phyloP scores from a whole-genome alignment of 2,113 vertebrate genomes.

The Danio rerio region DNA sequence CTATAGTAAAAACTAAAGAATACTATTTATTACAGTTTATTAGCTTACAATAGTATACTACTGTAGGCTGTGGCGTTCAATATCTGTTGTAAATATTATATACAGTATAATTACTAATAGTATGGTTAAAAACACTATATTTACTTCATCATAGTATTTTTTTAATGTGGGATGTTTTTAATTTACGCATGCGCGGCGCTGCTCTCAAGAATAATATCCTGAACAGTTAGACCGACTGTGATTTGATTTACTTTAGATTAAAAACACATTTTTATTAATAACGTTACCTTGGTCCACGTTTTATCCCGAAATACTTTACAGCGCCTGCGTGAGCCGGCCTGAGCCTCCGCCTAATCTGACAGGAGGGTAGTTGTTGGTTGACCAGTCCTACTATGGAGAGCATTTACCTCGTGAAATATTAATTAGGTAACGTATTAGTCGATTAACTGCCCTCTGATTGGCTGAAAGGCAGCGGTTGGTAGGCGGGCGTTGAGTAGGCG shows the following conservation, averaged over 20 bases:
- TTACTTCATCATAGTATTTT: too few relatives aligned
- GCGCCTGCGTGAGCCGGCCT: neutral
- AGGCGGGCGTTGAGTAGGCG: neutral
- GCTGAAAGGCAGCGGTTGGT: neutral
- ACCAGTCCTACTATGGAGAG: neutral
- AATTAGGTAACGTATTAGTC: neutral
- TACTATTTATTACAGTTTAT: too few relatives aligned
- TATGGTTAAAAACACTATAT: too few relatives aligned
- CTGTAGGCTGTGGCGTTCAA: too few relatives aligned
- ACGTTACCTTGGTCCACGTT: neutral
- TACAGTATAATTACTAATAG: too few relatives aligned
- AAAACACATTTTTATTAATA: neutral
- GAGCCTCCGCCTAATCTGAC: slow-evolving; percentile 17
- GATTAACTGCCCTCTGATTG: neutral
- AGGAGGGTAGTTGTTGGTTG: neutral
- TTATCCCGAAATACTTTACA: neutral
- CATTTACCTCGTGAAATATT: neutral
- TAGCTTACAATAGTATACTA: too few relatives aligned
- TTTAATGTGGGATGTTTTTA: too few relatives aligned
- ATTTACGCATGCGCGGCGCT: too few relatives aligned
- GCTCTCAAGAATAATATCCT: too few relatives aligned
- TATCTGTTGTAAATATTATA: too few relatives aligned
- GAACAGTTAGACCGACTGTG: too few relatives aligned
- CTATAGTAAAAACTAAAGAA: too few relatives aligned
- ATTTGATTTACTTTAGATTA: neutral